Evolutionary conservation across 2,113 vertebrate genomes (phyloP), one percentile per base, ranked within the genome.

Genomic region (Tamias sibiricus): DNA sequence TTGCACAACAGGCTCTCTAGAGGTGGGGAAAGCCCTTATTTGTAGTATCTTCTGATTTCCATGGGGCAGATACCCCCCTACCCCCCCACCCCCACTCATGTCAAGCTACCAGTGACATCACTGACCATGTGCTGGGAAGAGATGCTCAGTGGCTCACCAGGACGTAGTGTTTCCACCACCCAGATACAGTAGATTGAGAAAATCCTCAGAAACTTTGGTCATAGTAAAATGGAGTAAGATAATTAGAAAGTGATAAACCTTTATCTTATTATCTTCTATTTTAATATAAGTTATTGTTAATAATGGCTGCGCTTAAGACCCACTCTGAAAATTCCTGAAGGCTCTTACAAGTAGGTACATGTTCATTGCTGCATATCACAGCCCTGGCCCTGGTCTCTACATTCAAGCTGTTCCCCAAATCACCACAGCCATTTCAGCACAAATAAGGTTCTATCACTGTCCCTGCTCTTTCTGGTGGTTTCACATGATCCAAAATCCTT

Each of bases 281-380:
- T 96, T 76, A 91, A 89, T 40, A 68, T 32, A 74, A 75, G 57
- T 90, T 68, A 75, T 83, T 87, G 37, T 62, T 68, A 76, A 64
- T 79, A 86, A 44, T 12, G 37, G 20, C 69, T 28, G 6, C 59
- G 8, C n/a, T 83, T 87, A 66, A 71, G 6, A 37, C 4, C 22
- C 57, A 66, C 28, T 92, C 2, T 7, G 30, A 79, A 95, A 86
- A 74, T 72, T 64, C 13, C 52, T 42, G 47, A 72, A 88, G 82
- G 10, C 40, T 90, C 26, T 93, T 35, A 37, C 12, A 52, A 76
- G 35, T 28, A 79, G 42, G 54, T 8, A 17, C 19, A 1, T 6
- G n/a, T 4, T 22, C 14, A 5, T 3, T 87, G 5, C 44, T 35
- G 9, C 37, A 28, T 4, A 42, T 6, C 12, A 79, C 7, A 8